Conservation (phyloP, 2,113 vertebrate species). For the Misgurnus mizolepis region DNA sequence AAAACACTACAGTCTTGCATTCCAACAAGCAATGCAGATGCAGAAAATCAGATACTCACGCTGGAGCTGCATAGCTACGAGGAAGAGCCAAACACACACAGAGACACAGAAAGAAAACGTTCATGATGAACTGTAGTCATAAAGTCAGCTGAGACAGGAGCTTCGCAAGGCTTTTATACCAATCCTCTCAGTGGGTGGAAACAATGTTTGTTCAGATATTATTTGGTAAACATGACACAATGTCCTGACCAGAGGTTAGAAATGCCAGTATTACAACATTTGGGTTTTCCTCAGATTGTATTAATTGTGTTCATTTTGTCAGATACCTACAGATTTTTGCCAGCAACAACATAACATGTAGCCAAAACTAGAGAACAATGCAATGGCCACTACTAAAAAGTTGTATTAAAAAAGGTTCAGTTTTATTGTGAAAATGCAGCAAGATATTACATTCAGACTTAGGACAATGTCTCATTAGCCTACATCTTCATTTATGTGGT, state of each 20-base stretch:
- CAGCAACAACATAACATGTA: no score
- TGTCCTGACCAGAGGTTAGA: slow-evolving; percentile 27
- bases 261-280: slow-evolving; percentile 59
- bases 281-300: neutral
- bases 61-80: slow-evolving; percentile 50
- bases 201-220: slow-evolving; percentile 41
- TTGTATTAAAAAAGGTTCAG: no score
- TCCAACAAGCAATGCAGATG: no score
- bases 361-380: no score
- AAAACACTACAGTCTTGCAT: neutral
- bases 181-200: slow-evolving; percentile 10
- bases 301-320: no score
- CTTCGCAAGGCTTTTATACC: slow-evolving; percentile 58
- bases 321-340: no score
- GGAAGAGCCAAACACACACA: slow-evolving; percentile 56
- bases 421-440: no score
- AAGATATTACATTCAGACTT: no score
- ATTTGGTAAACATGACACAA: neutral
- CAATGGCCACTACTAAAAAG: no score
- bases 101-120: slow-evolving; percentile 53
- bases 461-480: no score
- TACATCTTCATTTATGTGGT: no score
- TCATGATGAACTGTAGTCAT: slow-evolving; percentile 59
- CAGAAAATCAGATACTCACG: slow-evolving; percentile 62
- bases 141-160: slow-evolving; percentile 2